A percentile compares a stretch with the other conserved stretches of the same genome.
These are phyloP conservation scores for Erebia palarica DNA, from an alignment of 2,888 invertebrate species.

Conservation along the genomic window DNA sequence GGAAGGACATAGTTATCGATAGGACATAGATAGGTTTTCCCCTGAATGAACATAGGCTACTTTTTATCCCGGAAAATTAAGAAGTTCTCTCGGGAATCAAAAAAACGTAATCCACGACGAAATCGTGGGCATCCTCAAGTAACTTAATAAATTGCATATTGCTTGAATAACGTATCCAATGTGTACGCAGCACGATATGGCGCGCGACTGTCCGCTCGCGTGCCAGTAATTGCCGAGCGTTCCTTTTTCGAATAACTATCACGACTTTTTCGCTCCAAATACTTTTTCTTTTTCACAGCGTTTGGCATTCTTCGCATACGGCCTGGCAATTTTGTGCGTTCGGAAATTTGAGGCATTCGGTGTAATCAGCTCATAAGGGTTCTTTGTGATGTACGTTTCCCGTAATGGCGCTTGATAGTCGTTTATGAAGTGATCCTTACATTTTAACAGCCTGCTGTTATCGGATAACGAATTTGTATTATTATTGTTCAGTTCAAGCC, in stretches of 20 bases:
- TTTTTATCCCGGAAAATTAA: too few species aligned
- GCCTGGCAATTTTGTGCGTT: slow-evolving; percentile 69
- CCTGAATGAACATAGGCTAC: too few species aligned
- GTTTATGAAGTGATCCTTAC: slow-evolving; percentile 44
- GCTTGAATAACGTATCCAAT: slow-evolving; percentile 31
- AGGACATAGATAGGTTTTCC: too few species aligned
- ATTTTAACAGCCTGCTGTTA: slow-evolving; percentile 40
- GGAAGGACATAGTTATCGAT: too few species aligned
- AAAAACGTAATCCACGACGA: too few species aligned
- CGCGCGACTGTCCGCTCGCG: slow-evolving; percentile 80
- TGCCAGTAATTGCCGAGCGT: slow-evolving; percentile 79
- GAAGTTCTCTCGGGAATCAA: too few species aligned
- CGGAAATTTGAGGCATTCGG: slow-evolving; percentile 73
- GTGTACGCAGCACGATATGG: slow-evolving; percentile 59
- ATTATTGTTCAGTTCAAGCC: too few species aligned
- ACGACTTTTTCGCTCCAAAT: slow-evolving; percentile 81
- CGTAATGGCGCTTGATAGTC: slow-evolving; percentile 47
- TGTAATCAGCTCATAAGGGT: slow-evolving; percentile 47
- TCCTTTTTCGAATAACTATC: slow-evolving; percentile 81
- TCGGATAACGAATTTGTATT: slow-evolving; percentile 30
- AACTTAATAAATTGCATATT: too few species aligned
- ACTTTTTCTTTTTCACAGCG: slow-evolving; percentile 62
- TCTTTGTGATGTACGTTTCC: slow-evolving; percentile 49
- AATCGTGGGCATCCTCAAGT: too few species aligned
- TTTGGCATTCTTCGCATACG: slow-evolving; percentile 75